A percentile compares a stretch with the other conserved stretches of the same genome.
These are phyloP conservation scores for Catagonus wagneri DNA, from an alignment of 2,113 vertebrate genomes.

Conservation along the genomic window DNA sequence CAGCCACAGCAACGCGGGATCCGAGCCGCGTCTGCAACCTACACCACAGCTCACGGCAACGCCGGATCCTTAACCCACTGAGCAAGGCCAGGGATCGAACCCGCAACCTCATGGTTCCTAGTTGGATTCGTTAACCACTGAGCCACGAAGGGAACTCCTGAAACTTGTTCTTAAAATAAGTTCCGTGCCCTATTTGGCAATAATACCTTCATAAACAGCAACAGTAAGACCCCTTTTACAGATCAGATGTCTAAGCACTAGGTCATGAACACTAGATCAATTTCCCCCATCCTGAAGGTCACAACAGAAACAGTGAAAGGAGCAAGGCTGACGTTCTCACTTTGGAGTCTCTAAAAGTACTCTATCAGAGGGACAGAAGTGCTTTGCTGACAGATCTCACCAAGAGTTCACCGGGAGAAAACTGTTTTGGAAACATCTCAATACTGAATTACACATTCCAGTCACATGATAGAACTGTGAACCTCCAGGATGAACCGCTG, in stretches of 20 bases:
- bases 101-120: too few relatives aligned
- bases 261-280: background rate
- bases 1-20: too few relatives aligned
- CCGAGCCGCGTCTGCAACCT: too few relatives aligned
- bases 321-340: background rate
- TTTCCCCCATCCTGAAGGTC: background rate
- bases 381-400: background rate
- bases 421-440: conserved; percentile 37
- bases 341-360: background rate
- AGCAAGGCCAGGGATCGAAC: too few relatives aligned
- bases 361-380: background rate
- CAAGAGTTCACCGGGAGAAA: conserved; percentile 9
- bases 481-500: background rate
- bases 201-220: conserved; percentile 15
- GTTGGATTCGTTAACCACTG: too few relatives aligned
- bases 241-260: conserved; percentile 45
- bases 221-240: background rate
- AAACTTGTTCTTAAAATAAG: conserved; percentile 60
- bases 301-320: conserved; percentile 45
- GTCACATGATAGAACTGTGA: background rate
- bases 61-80: too few relatives aligned
- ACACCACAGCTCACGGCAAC: too few relatives aligned
- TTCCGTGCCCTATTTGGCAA: background rate
- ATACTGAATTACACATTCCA: conserved; percentile 9
- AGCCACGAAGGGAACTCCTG: too few relatives aligned